These are phyloP conservation scores for Girardinus metallicus DNA, from an alignment of 2,797 vertebrate genomes.

Conservation along the genomic window DNA sequence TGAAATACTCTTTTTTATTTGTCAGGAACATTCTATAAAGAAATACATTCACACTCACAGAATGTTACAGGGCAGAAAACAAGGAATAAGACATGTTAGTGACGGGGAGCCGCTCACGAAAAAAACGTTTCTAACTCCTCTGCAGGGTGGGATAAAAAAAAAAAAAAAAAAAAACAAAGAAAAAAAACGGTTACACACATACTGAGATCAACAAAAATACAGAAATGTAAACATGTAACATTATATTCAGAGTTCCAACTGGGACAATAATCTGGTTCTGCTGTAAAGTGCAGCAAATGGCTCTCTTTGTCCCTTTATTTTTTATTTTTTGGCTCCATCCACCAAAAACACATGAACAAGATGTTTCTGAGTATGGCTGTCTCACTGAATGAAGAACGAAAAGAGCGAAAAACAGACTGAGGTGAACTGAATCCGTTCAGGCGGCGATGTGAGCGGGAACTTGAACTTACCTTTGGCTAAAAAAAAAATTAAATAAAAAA, in stretches of 20 bases:
- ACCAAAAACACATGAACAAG: conserved; percentile 80
- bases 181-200: background rate
- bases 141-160: background rate
- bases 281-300: conserved; percentile 65
- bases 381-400: conserved; percentile 59
- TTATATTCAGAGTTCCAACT: conserved; percentile 8
- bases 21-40: conserved; percentile 82
- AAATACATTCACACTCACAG: conserved; percentile 81
- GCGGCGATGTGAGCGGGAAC: conserved; percentile 24
- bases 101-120: conserved; percentile 51
- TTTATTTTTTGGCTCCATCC: conserved; percentile 50
- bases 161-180: too few relatives aligned
- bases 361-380: conserved; percentile 84
- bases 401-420: conserved; percentile 10
- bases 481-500: conserved; percentile 11
- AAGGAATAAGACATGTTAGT: conserved; percentile 68
- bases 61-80: conserved; percentile 74
- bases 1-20: conserved; percentile 77
- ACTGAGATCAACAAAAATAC: conserved; percentile 37
- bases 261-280: conserved; percentile 37
- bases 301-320: conserved; percentile 56
- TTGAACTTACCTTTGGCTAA: conserved; percentile 77
- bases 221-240: conserved; percentile 66
- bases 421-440: conserved; percentile 6
- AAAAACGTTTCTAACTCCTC: conserved; percentile 15